phyloP scores from a whole-genome alignment of 2,888 invertebrate genomes.

The Leptinotarsa haldemani region DNA sequence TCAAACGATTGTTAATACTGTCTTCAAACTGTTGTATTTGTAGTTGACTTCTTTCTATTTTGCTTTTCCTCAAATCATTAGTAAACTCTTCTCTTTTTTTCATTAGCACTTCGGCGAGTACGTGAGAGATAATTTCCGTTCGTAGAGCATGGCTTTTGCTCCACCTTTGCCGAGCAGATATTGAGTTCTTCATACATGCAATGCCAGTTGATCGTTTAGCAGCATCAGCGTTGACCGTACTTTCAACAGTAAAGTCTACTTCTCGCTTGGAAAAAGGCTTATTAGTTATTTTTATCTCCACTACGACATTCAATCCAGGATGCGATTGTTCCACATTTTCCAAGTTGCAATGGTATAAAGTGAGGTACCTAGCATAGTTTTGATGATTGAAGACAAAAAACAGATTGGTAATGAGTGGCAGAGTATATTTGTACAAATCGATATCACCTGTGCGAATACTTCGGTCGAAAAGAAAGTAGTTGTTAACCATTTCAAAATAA shows the following conservation, averaged over 20 bases:
- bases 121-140: too few species aligned
- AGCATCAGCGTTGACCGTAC: too few species aligned
- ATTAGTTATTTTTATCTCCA: neutral
- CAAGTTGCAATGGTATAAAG: conserved; percentile 48
- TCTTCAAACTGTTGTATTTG: neutral
- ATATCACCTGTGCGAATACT: conserved; percentile 54
- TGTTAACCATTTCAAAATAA: conserved; percentile 51
- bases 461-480: conserved; percentile 50
- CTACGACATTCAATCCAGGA: conserved; percentile 45
- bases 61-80: neutral
- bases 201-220: too few species aligned
- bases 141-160: too few species aligned
- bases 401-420: conserved; percentile 53
- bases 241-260: too few species aligned
- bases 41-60: neutral
- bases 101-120: too few species aligned
- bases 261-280: too few species aligned
- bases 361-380: conserved; percentile 56
- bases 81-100: too few species aligned
- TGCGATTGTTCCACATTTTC: conserved; percentile 52
- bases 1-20: neutral
- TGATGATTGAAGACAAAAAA: conserved; percentile 56
- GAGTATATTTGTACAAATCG: conserved; percentile 36
- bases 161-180: too few species aligned
- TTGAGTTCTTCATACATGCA: too few species aligned